phyloP scores from a whole-genome alignment of 92 coral and sea anemone species.

The Actinostola sp. region DNA sequence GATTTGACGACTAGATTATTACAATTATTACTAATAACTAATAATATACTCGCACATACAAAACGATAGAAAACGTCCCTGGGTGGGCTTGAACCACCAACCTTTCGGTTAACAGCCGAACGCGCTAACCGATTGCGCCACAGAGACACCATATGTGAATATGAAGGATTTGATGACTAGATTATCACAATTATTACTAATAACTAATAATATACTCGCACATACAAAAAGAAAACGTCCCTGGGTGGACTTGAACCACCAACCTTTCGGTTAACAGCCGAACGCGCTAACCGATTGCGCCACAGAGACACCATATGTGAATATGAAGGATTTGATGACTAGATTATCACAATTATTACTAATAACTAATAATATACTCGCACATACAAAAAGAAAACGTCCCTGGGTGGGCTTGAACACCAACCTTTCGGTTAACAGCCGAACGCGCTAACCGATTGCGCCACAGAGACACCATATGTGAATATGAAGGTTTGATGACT shows the following conservation, averaged over 20 bases:
- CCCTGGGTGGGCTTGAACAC: slow-evolving; percentile 13
- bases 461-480: not conserved
- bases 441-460: slow-evolving; percentile 16
- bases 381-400: not conserved
- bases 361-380: too few relatives aligned
- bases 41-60: too few relatives aligned
- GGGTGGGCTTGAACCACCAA: slow-evolving; percentile 15
- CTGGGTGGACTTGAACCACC: slow-evolving; percentile 80
- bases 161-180: not conserved
- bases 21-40: too few relatives aligned
- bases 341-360: too few relatives aligned
- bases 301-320: slow-evolving; percentile 71
- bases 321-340: too few relatives aligned
- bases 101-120: slow-evolving; percentile 21
- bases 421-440: slow-evolving; percentile 17
- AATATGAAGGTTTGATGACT: not conserved
- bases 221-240: slow-evolving; percentile 1
- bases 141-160: not conserved
- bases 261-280: slow-evolving; percentile 99
- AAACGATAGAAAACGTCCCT: not conserved
- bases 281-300: slow-evolving; percentile 99
- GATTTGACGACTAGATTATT: not conserved
- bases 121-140: slow-evolving; percentile 15
- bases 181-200: not conserved
- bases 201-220: too few relatives aligned